Evolutionary conservation across 2,797 vertebrate genomes (phyloP).

Genomic region (Anguilla marmorata): DNA sequence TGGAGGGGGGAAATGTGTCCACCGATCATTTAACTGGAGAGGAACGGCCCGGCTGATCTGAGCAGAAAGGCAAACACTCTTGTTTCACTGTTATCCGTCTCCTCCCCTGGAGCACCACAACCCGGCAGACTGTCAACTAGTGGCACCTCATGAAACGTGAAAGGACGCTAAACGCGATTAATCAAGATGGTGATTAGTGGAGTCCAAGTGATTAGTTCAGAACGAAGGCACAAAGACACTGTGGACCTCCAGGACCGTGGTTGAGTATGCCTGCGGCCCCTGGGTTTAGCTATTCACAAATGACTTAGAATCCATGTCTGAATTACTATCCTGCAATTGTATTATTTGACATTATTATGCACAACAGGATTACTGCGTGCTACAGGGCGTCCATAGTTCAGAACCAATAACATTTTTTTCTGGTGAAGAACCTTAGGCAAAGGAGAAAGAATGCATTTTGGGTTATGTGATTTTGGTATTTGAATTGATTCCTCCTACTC

Average conservation of each 20-base stretch:
- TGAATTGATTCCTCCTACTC: not conserved
- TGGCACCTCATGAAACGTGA: not conserved
- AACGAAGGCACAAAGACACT: not conserved
- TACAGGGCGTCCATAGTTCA: not conserved
- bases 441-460: not conserved
- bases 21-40: not conserved
- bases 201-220: not conserved
- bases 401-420: not conserved
- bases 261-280: not conserved
- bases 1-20: not conserved
- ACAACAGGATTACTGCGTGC: not conserved
- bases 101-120: not conserved
- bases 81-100: not conserved
- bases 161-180: not conserved
- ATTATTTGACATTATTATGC: not conserved
- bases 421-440: not conserved
- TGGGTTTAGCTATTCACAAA: not conserved
- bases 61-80: not conserved
- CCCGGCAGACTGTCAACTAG: not conserved
- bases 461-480: not conserved
- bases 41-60: not conserved
- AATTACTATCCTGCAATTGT: not conserved
- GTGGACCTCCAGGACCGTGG: not conserved
- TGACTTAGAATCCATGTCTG: not conserved
- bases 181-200: not conserved